Conservation (phyloP, 2,797 vertebrate species). For the Gymnocypris eckloni region DNA sequence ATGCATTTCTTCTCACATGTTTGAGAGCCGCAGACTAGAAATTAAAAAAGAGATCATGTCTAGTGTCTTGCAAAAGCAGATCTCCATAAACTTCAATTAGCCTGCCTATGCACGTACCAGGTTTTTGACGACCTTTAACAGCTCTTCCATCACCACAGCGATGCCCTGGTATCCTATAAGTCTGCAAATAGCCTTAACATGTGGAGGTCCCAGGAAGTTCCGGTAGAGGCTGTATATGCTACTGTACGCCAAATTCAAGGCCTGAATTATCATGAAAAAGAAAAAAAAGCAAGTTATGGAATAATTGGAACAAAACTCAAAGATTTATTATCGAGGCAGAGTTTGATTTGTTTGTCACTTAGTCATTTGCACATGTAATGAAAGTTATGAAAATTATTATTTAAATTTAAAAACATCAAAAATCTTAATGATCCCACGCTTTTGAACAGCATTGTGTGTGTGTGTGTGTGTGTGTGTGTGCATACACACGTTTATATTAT, state of each 20-base stretch:
- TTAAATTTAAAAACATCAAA: too few species aligned
- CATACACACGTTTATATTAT: too few species aligned
- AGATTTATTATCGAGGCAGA: background rate
- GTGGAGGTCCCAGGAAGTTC: constrained; percentile 94
- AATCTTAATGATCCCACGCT: background rate
- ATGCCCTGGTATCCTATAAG: constrained; percentile 99
- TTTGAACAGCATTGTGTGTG: background rate
- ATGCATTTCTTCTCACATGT: background rate
- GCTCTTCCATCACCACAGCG: constrained; percentile 98
- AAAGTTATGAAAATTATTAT: background rate
- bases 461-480: too few species aligned
- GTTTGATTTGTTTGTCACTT: background rate
- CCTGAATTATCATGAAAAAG: constrained; percentile 70
- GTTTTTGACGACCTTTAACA: constrained; percentile 98
- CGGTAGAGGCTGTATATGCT: constrained; percentile 93
- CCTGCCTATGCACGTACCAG: constrained; percentile 79
- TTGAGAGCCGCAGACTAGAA: background rate
- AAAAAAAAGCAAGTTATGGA: constrained; percentile 13
- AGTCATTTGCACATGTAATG: background rate
- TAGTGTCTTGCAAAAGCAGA: background rate
- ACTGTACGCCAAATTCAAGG: constrained; percentile 94
- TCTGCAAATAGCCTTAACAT: constrained; percentile 96
- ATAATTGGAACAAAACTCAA: background rate
- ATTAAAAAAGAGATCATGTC: background rate
- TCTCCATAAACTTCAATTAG: background rate